Evolutionary conservation across 2,113 vertebrate genomes (phyloP).

Genomic region (Ceuthmochares aereus): DNA sequence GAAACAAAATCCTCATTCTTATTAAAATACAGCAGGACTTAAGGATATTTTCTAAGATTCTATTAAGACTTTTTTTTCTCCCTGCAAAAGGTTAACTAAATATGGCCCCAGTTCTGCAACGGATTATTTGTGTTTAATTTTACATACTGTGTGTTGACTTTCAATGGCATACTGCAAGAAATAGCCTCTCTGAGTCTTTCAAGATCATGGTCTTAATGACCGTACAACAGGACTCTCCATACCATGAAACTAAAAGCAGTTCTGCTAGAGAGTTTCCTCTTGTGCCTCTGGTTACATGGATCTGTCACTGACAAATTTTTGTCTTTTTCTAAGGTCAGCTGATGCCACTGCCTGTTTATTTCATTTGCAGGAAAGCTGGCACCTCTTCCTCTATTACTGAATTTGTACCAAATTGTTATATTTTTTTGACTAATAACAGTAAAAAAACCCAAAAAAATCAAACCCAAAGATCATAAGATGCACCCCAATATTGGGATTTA

Average conservation of each 20-base stretch:
- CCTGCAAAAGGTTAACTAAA: conserved; percentile 54
- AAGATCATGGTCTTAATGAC: not conserved
- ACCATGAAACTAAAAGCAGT: not conserved
- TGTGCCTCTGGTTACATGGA: not conserved
- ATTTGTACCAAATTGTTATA: not conserved
- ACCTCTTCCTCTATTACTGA: not conserved
- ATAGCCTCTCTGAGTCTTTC: rapidly evolving
- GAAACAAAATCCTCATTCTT: conserved; percentile 48
- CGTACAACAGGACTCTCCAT: not conserved
- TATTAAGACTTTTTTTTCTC: not conserved
- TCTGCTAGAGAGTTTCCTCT: not conserved
- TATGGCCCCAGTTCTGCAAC: conserved; percentile 44
- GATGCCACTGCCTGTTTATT: not conserved
- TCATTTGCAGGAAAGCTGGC: not conserved
- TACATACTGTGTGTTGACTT: not conserved
- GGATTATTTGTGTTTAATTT: conserved; percentile 64
- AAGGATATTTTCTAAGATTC: conserved; percentile 52
- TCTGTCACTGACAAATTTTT: not conserved
- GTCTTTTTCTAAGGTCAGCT: not conserved
- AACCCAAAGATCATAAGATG: not conserved
- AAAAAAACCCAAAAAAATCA: not conserved
- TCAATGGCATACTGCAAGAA: not conserved
- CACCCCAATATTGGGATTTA: not conserved
- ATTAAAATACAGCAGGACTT: conserved; percentile 48
- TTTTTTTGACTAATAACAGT: not conserved